Evolutionary conservation across 1,140 invertebrate species (phyloP).

Genomic region (Temnothorax longispinosus): DNA sequence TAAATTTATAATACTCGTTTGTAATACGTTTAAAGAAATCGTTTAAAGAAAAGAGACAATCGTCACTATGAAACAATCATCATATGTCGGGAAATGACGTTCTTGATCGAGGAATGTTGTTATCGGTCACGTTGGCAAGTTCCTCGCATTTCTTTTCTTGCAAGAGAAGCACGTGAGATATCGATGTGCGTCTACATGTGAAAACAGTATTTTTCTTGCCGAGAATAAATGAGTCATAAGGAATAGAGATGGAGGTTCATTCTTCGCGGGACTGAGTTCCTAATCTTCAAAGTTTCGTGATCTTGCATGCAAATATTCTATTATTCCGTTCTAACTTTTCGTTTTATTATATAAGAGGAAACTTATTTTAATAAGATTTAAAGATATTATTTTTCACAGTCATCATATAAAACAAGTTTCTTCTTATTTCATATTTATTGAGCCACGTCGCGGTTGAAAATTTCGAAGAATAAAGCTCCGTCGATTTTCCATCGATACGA

Average conservation of each 20-base stretch:
- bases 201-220: conserved; percentile 11
- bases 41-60: conserved; percentile 7
- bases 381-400: neutral
- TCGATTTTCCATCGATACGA: neutral
- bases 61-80: neutral
- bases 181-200: neutral
- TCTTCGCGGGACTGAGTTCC: neutral
- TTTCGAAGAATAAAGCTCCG: neutral
- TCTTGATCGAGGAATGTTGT: conserved; percentile 3
- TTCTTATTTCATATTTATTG: neutral
- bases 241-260: neutral
- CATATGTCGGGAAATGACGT: neutral
- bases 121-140: conserved; percentile 12
- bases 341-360: neutral
- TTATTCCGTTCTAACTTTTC: neutral
- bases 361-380: neutral
- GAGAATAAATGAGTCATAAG: neutral
- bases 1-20: conserved; percentile 13
- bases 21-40: too few relatives aligned
- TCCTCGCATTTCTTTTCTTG: neutral
- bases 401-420: neutral
- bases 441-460: neutral
- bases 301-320: neutral
- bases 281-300: neutral
- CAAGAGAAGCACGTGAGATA: neutral